Evolutionary conservation across 2,113 vertebrate genomes (phyloP).

Genomic region (Coturnix japonica): DNA sequence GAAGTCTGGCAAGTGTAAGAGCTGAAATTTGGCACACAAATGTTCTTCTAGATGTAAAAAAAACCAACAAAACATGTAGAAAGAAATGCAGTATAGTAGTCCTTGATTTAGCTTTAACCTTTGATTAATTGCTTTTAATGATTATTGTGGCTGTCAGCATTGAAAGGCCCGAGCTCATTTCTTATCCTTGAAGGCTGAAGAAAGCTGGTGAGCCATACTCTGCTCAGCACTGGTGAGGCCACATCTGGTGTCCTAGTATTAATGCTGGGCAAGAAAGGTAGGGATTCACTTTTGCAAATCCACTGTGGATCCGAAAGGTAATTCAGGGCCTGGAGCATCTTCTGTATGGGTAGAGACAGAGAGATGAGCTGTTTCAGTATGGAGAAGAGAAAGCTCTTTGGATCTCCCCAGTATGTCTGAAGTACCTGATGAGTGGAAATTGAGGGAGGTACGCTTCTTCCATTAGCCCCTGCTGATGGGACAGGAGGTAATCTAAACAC

Average conservation of each 20-base stretch:
- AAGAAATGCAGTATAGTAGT: background rate
- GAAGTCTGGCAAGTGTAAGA: background rate
- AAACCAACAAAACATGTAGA: no score
- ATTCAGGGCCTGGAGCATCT: background rate
- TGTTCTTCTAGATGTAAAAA: background rate
- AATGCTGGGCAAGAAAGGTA: background rate
- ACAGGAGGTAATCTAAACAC: background rate
- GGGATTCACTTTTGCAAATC: background rate
- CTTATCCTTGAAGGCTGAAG: background rate
- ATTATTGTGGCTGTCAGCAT: background rate
- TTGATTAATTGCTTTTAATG: background rate
- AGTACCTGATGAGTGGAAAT: background rate
- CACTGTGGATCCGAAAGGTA: rapidly evolving
- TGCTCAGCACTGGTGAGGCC: background rate
- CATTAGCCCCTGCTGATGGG: no score
- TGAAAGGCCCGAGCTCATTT: background rate
- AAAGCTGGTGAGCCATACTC: background rate
- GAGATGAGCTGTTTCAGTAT: background rate
- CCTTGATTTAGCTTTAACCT: background rate
- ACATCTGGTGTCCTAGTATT: rapidly evolving
- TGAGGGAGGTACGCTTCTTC: background rate
- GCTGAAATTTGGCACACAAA: background rate
- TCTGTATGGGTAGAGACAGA: background rate
- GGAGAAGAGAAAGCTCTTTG: background rate
- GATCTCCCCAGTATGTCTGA: rapidly evolving